These are phyloP conservation scores for Fistularia tabacaria DNA, from an alignment of 2,797 vertebrate genomes.

Conservation along the genomic window DNA sequence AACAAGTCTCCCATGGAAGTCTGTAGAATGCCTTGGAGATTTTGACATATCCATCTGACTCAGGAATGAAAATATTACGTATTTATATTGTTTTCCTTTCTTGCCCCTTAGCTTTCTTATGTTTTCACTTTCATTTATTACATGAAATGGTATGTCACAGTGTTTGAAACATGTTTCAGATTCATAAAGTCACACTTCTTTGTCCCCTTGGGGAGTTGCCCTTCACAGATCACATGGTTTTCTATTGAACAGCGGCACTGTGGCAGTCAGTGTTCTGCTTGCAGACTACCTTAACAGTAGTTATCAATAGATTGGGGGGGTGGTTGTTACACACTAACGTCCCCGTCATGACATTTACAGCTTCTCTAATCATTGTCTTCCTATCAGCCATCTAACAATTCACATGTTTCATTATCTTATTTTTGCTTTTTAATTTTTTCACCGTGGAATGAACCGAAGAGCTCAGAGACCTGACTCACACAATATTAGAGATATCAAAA, in stretches of 20 bases:
- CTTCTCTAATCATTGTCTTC: slow-evolving; percentile 44
- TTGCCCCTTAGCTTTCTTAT: background rate
- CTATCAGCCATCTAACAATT: slow-evolving; percentile 42
- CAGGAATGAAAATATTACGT: slow-evolving; percentile 6
- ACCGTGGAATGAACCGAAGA: slow-evolving; percentile 45
- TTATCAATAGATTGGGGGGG: background rate
- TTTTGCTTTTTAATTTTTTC: slow-evolving; percentile 58
- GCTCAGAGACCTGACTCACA: slow-evolving; percentile 55
- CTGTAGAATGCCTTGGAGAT: background rate
- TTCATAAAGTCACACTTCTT: slow-evolving; percentile 29
- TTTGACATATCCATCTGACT: slow-evolving; percentile 18
- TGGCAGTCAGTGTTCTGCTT: slow-evolving; percentile 17
- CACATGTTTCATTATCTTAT: slow-evolving; percentile 32
- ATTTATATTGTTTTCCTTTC: slow-evolving; percentile 9
- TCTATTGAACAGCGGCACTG: slow-evolving; percentile 21
- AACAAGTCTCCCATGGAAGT: too few relatives aligned
- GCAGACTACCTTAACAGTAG: background rate
- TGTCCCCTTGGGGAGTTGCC: slow-evolving; percentile 18
- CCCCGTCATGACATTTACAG: slow-evolving; percentile 21
- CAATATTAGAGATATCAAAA: slow-evolving; percentile 53
- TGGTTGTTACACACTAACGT: slow-evolving; percentile 18
- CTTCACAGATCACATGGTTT: slow-evolving; percentile 29
- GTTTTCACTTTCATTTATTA: slow-evolving; percentile 6
- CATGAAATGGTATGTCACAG: slow-evolving; percentile 3
- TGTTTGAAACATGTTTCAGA: slow-evolving; percentile 20